Conservation (phyloP, 2,113 vertebrate species). For the Saccopteryx leptura region DNA sequence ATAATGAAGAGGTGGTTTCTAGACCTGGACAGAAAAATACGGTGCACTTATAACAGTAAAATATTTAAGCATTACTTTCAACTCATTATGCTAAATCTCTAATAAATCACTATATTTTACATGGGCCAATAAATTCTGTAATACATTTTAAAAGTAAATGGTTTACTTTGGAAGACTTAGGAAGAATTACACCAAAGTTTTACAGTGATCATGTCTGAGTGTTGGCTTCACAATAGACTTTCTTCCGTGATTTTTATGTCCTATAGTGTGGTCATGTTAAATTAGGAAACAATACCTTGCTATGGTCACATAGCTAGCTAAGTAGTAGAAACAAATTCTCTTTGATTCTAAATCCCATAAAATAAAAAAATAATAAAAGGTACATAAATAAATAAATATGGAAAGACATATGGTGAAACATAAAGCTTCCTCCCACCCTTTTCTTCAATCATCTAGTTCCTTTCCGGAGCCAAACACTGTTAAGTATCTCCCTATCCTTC, state of each 20-base stretch:
- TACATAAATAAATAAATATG: not conserved
- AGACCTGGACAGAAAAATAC: not conserved
- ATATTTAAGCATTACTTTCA: not conserved
- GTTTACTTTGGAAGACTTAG: not conserved
- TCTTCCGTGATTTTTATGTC: not conserved
- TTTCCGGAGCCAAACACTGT: not conserved
- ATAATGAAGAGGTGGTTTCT: not conserved
- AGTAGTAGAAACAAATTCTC: constrained; percentile 25
- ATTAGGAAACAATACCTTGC: not conserved
- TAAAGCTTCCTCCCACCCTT: not conserved
- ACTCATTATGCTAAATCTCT: not conserved
- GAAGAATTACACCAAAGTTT: not conserved
- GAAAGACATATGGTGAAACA: not conserved
- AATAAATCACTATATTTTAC: not conserved
- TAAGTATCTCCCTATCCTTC: not conserved
- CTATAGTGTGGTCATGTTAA: not conserved
- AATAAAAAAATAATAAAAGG: not conserved
- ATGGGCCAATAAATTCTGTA: not conserved
- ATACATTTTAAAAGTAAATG: constrained; percentile 8
- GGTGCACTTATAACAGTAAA: not conserved
- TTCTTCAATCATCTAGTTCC: not conserved
- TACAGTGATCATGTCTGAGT: not conserved
- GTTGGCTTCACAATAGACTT: not conserved
- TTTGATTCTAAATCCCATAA: not conserved
- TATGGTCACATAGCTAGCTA: not conserved